Percentiles rank a stretch among this genome's conserved stretches.
Evolutionary conservation across 2,797 vertebrate genomes (phyloP).

Genomic region (Vespertilio murinus): DNA sequence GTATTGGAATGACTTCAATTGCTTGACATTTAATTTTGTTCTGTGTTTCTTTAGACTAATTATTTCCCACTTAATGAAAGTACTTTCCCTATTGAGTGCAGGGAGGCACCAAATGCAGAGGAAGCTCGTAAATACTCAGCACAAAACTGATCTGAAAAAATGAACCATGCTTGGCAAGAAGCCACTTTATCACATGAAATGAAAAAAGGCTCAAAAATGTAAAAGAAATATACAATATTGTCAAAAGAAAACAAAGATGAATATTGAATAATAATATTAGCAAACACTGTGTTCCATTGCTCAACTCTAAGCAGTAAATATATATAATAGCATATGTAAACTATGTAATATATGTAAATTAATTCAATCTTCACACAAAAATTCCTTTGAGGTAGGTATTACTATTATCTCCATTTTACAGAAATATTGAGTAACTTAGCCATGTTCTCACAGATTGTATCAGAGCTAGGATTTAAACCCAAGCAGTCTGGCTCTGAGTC

Average conservation of each 20-base stretch:
- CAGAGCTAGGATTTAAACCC: background rate
- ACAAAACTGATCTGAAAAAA: background rate
- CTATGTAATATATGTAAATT: background rate
- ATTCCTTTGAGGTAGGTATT: background rate
- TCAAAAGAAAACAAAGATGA: constrained; percentile 17
- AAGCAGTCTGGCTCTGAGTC: background rate
- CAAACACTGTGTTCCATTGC: background rate
- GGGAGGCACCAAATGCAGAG: background rate
- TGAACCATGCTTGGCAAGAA: background rate
- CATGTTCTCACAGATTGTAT: background rate
- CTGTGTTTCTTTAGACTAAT: background rate
- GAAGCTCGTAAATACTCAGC: background rate
- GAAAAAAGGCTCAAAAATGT: background rate
- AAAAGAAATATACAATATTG: background rate
- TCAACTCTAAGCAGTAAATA: background rate
- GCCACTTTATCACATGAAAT: background rate
- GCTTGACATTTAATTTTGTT: background rate
- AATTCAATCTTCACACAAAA: background rate
- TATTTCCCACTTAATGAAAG: constrained; percentile 38
- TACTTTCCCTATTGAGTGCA: background rate
- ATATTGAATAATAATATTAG: background rate
- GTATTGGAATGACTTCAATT: background rate
- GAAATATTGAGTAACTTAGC: background rate
- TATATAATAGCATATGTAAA: background rate
- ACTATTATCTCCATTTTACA: background rate